Conservation (phyloP, 2,797 vertebrate genomes). For the Crax fasciolata region DNA sequence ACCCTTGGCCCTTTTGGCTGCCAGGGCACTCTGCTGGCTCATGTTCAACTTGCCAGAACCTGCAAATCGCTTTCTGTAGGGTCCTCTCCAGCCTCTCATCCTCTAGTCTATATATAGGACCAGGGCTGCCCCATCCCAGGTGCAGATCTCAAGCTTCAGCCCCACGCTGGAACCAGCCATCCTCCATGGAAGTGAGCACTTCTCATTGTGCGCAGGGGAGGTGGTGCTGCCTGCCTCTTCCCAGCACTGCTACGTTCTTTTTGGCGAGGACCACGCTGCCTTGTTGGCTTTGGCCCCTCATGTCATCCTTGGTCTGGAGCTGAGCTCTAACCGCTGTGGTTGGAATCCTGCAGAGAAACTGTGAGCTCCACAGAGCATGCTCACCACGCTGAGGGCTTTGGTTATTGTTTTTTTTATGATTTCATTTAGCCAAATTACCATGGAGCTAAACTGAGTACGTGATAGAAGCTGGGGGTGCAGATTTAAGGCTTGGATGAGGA, state of each 20-base stretch:
- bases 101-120: too few relatives aligned
- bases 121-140: background rate
- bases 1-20: too few relatives aligned
- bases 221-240: rapidly evolving
- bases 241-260: rapidly evolving
- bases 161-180: background rate
- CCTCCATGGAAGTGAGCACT: background rate
- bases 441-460: rapidly evolving
- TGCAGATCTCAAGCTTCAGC: background rate
- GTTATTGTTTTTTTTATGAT: background rate
- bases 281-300: background rate
- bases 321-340: background rate
- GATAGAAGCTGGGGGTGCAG: background rate
- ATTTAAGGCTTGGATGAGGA: background rate
- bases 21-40: background rate
- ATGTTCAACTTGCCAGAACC: too few relatives aligned
- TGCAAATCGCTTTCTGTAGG: too few relatives aligned
- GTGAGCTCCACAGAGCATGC: background rate
- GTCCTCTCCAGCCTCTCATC: too few relatives aligned
- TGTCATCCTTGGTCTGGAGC: background rate
- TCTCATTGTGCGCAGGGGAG: background rate
- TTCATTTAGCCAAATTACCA: background rate
- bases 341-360: background rate
- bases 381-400: background rate
- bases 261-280: background rate